phyloP scores from a whole-genome alignment of 2,113 vertebrate species.

The Cyanocitta stelleri region DNA sequence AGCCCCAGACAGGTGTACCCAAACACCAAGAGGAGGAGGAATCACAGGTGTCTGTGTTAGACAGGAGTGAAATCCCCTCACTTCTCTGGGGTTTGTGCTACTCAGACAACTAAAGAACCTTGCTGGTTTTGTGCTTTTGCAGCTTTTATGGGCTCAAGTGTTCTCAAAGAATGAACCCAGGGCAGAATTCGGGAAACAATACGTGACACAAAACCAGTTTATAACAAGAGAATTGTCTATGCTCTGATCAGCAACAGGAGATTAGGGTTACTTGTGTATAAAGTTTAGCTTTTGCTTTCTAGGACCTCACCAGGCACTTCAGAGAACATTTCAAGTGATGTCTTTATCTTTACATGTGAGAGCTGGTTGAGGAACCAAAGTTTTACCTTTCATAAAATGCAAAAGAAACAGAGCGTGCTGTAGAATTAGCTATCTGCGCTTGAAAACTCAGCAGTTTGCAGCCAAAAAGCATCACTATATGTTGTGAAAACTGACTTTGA shows the following conservation, averaged over 20 bases:
- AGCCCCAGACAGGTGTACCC: constrained; percentile 31
- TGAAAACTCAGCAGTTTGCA: not conserved
- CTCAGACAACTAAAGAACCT: not conserved
- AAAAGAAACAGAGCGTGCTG: not conserved
- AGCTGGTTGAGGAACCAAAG: not conserved
- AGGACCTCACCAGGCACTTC: not conserved
- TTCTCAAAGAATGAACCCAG: not conserved
- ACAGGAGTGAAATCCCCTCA: not conserved
- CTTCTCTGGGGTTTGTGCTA: not conserved
- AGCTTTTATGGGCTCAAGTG: not conserved
- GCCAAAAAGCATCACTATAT: not conserved
- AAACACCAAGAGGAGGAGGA: not conserved
- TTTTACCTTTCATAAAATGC: not conserved
- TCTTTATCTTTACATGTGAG: not conserved
- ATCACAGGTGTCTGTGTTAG: not conserved
- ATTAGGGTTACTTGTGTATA: not conserved
- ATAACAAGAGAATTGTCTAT: not conserved
- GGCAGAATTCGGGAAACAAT: not conserved
- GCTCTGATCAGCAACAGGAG: not conserved
- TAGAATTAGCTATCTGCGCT: not conserved
- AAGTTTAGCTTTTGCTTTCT: not conserved
- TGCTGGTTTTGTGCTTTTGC: not conserved
- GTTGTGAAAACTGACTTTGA: not conserved
- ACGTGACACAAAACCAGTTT: not conserved
- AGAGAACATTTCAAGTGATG: not conserved